Conservation (phyloP, 2,113 vertebrate species). For the Tachysurus vachellii region DNA sequence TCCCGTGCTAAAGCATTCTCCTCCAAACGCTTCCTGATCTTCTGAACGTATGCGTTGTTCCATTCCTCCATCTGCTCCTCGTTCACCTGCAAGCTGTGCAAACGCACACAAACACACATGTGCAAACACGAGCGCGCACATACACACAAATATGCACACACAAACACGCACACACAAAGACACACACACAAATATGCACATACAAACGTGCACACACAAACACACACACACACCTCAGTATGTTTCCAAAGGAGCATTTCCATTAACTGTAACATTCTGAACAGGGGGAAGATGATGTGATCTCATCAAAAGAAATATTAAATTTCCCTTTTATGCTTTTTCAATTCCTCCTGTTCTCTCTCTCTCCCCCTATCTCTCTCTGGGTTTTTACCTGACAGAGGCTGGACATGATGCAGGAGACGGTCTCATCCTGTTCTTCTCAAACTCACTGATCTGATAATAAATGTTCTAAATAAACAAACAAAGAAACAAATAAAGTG, state of each 20-base stretch:
- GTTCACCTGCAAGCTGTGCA: slow-evolving; percentile 39
- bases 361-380: neutral
- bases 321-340: neutral
- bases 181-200: neutral
- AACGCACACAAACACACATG: neutral
- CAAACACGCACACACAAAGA: neutral
- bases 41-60: slow-evolving; percentile 81
- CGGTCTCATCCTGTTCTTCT: slow-evolving; percentile 73
- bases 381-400: slow-evolving; percentile 58
- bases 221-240: neutral
- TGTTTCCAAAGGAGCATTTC: neutral
- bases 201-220: neutral
- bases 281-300: neutral
- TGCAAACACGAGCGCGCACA: slow-evolving; percentile 10
- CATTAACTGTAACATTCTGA: neutral
- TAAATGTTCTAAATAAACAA: slow-evolving; percentile 72
- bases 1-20: slow-evolving; percentile 77
- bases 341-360: neutral
- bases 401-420: slow-evolving; percentile 41
- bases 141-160: slow-evolving; percentile 18
- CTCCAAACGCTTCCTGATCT: slow-evolving; percentile 81
- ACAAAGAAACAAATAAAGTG: neutral
- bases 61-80: slow-evolving; percentile 73
- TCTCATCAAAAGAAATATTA: neutral
- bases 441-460: slow-evolving; percentile 83